Evolutionary conservation across 2,113 vertebrate genomes (phyloP).

Genomic region (Leptobrachium leishanense): DNA sequence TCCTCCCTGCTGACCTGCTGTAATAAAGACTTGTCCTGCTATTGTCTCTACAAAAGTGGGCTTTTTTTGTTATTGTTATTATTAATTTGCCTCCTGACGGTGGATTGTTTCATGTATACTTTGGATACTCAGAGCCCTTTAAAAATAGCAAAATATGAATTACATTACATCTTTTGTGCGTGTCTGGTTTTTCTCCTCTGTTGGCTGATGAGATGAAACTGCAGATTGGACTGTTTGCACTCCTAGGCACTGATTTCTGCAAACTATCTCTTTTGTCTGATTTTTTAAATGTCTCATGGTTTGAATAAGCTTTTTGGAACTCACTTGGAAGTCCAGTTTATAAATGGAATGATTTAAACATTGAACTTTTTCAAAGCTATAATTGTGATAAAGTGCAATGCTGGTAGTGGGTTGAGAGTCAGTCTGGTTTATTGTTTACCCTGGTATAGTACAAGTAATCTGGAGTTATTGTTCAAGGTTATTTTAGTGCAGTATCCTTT

Average conservation of each 20-base stretch:
- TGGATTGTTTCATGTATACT: slow-evolving; percentile 12
- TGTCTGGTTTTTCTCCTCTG: not conserved
- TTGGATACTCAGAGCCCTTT: slow-evolving; percentile 32
- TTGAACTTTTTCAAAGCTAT: slow-evolving; percentile 4
- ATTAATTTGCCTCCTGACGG: slow-evolving; percentile 2
- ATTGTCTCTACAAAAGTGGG: slow-evolving; percentile 46
- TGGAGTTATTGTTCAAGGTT: slow-evolving; percentile 34
- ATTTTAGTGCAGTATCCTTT: slow-evolving; percentile 11
- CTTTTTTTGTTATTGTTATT: not conserved
- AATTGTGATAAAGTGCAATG: not conserved
- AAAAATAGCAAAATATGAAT: not conserved
- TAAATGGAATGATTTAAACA: not conserved
- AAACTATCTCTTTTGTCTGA: slow-evolving; percentile 20
- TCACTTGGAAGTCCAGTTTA: not conserved
- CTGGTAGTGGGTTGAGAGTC: not conserved
- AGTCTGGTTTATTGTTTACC: not conserved
- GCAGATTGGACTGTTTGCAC: slow-evolving; percentile 18
- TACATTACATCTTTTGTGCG: not conserved
- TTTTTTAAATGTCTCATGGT: not conserved
- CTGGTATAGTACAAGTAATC: not conserved
- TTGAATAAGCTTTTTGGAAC: not conserved
- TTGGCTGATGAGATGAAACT: slow-evolving; percentile 1
- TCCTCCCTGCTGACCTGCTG: slow-evolving; percentile 39
- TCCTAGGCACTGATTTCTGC: not conserved
- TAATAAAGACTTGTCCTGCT: slow-evolving; percentile 44